Evolutionary conservation across 1,140 invertebrate species (phyloP).

Genomic region (Zaprionus africanus): DNA sequence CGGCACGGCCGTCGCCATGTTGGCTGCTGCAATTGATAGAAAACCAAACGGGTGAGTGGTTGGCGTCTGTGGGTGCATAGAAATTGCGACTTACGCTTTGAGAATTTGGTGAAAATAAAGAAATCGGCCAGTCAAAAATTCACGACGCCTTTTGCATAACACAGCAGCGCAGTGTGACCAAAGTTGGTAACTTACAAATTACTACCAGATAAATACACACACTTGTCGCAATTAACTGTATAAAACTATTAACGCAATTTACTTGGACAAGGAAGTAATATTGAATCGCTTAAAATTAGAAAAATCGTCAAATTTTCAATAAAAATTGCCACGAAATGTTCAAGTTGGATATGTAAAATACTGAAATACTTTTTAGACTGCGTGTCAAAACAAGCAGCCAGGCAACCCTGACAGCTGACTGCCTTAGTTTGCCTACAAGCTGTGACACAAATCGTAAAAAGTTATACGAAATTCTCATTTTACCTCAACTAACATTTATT

Average conservation of each 20-base stretch:
- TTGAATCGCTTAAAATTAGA: not conserved
- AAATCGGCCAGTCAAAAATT: conserved; percentile 49
- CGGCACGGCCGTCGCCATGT: conserved; percentile 72
- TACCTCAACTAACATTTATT: too few relatives aligned
- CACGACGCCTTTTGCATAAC: conserved; percentile 68
- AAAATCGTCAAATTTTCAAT: not conserved
- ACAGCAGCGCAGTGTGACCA: conserved; percentile 51
- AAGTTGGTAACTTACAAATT: conserved; percentile 8
- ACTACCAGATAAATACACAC: conserved; percentile 3
- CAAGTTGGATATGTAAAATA: conserved; percentile 3
- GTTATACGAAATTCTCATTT: not conserved
- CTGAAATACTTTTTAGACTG: conserved; percentile 8
- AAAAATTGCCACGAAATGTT: not conserved
- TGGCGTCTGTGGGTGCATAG: not conserved
- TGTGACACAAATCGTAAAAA: not conserved
- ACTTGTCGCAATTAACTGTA: not conserved
- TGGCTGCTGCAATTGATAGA: conserved; percentile 47
- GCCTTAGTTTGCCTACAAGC: not conserved
- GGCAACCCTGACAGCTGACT: conserved; percentile 29
- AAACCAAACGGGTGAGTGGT: not conserved
- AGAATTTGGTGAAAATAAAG: conserved; percentile 35
- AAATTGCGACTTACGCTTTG: conserved; percentile 48
- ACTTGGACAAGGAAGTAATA: not conserved
- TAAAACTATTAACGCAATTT: not conserved
- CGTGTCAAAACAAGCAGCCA: not conserved